Conservation (phyloP, 2,113 vertebrate species). For the Pleuronectes platessa region DNA sequence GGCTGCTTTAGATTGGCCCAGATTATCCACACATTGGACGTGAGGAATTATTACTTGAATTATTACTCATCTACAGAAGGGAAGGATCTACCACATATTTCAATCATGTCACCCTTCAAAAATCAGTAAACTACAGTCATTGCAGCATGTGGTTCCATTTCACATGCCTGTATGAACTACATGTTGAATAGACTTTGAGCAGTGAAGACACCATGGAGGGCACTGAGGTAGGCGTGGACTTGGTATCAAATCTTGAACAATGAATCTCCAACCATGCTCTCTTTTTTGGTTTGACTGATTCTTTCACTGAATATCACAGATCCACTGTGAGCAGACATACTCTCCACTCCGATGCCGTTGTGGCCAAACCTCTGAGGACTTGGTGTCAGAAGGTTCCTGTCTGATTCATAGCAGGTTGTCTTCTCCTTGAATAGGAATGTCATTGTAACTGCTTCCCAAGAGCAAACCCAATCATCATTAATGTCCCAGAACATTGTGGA, state of each 20-base stretch:
- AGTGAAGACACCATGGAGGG: background rate
- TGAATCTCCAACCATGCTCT: background rate
- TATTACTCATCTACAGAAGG: conserved; percentile 5
- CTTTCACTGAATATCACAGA: background rate
- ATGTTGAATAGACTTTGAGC: background rate
- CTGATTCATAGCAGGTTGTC: conserved; percentile 1
- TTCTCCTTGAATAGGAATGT: conserved; percentile 15
- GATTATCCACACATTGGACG: conserved; percentile 37
- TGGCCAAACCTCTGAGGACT: background rate
- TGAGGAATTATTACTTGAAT: conserved; percentile 34
- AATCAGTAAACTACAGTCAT: background rate
- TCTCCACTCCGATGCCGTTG: background rate
- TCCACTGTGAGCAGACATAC: background rate
- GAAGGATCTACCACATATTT: conserved; percentile 15
- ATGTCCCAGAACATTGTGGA: background rate
- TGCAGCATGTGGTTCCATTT: conserved; percentile 3
- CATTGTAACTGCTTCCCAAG: background rate
- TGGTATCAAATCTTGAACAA: background rate
- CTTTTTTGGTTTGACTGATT: background rate
- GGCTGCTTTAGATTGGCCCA: conserved; percentile 25
- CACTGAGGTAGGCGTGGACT: background rate
- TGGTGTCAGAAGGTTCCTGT: background rate
- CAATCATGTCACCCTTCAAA: background rate
- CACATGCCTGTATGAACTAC: background rate
- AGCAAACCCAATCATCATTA: conserved; percentile 1